Evolutionary conservation across 2,113 vertebrate genomes (phyloP).

Genomic region (Patagioenas fasciata): DNA sequence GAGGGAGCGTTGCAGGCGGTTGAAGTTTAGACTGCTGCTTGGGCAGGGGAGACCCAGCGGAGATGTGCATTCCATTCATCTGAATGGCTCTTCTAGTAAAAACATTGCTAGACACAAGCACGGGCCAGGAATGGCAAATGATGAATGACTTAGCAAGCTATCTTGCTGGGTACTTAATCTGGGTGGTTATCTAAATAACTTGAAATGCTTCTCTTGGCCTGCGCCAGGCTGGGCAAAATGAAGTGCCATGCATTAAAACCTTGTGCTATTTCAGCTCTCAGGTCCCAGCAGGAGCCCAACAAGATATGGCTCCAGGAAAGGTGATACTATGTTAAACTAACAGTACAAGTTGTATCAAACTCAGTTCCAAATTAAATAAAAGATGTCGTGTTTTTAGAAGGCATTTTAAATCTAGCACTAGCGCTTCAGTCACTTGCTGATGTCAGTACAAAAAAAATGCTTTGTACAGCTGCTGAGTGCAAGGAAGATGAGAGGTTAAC

Average conservation of each 20-base stretch:
- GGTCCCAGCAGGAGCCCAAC: constrained; percentile 42
- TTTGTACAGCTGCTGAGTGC: constrained; percentile 46
- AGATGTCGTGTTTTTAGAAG: not conserved
- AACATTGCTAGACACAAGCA: constrained; percentile 49
- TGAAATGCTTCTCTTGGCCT: constrained; percentile 65
- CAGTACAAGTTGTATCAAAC: constrained; percentile 57
- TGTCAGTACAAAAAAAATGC: constrained; percentile 29
- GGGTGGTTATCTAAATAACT: constrained; percentile 64
- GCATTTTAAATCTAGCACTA: constrained; percentile 24
- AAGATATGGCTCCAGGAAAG: constrained; percentile 28
- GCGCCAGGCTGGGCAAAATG: constrained; percentile 32
- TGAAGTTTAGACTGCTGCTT: not conserved
- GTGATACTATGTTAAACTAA: constrained; percentile 59
- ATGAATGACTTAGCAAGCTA: constrained; percentile 64
- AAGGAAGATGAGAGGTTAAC: constrained; percentile 61
- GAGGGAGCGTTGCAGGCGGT: not conserved
- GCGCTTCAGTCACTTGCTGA: constrained; percentile 37
- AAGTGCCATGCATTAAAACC: constrained; percentile 51
- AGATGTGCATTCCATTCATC: constrained; percentile 63
- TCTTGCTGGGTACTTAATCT: constrained; percentile 62
- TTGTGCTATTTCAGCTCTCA: constrained; percentile 42
- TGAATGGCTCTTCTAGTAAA: constrained; percentile 34
- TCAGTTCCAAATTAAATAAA: constrained; percentile 45
- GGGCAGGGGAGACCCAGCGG: not conserved
- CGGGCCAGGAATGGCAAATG: constrained; percentile 60